Conservation (phyloP, 2,888 invertebrate genomes). For the Folsomia candida region DNA sequence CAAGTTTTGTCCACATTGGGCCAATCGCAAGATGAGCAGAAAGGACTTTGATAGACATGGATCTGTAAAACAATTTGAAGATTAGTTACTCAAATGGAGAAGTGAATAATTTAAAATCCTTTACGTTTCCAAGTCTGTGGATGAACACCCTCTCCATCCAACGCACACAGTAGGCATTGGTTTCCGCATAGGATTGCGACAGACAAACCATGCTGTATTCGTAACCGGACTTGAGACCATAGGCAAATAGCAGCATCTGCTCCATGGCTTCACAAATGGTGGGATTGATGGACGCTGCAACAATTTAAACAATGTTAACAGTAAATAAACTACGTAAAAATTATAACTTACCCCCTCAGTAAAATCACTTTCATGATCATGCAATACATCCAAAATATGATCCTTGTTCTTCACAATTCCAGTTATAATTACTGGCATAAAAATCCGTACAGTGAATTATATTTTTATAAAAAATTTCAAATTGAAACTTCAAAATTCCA, state of each 20-base stretch:
- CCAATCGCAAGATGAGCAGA: conserved; percentile 48
- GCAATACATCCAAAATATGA: conserved; percentile 40
- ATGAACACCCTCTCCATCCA: conserved; percentile 47
- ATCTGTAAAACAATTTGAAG: conserved; percentile 8
- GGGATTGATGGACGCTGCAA: conserved; percentile 34
- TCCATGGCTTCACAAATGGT: conserved; percentile 40
- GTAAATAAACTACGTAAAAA: conserved; percentile 5
- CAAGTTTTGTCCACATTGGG: conserved; percentile 46
- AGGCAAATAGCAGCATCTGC: conserved; percentile 29
- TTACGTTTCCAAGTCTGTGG: conserved; percentile 45
- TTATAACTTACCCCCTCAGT: conserved; percentile 31
- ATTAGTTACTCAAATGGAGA: background rate
- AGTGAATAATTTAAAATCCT: conserved; percentile 6
- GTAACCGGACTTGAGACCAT: conserved; percentile 16
- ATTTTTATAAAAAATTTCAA: too few relatives aligned
- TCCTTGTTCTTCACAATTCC: conserved; percentile 56
- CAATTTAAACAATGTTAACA: conserved; percentile 7
- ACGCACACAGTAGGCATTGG: conserved; percentile 43
- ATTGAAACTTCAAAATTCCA: too few relatives aligned
- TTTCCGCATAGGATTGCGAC: conserved; percentile 36
- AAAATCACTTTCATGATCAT: conserved; percentile 45
- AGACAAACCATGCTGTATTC: conserved; percentile 34
- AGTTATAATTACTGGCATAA: conserved; percentile 74
- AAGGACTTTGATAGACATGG: conserved; percentile 45
- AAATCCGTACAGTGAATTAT: too few relatives aligned